Conservation (phyloP, 2,797 vertebrate genomes). For the Neosilurus hyrtlii region DNA sequence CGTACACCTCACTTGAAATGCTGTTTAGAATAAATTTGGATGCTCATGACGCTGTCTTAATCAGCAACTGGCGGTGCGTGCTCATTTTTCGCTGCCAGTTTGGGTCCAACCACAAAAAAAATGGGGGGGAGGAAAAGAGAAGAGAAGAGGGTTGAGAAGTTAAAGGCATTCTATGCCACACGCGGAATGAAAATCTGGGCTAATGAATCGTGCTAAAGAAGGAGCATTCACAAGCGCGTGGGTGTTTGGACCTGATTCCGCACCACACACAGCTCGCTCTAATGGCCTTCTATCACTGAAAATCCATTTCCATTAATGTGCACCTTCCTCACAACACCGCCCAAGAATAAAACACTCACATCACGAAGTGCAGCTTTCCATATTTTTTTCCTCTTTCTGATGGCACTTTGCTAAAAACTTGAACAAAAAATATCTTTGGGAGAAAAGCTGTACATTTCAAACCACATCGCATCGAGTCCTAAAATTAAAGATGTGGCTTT, state of each 20-base stretch:
- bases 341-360: background rate
- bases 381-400: background rate
- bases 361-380: background rate
- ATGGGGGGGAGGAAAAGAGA: background rate
- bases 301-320: slow-evolving; percentile 28
- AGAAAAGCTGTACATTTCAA: background rate
- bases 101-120: background rate
- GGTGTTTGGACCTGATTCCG: slow-evolving; percentile 24
- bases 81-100: background rate
- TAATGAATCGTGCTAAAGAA: slow-evolving; percentile 31
- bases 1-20: background rate
- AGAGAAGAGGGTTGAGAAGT: background rate
- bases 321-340: slow-evolving; percentile 4
- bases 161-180: slow-evolving; percentile 2
- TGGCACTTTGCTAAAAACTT: background rate
- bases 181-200: slow-evolving; percentile 18
- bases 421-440: background rate
- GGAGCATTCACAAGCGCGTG: slow-evolving; percentile 10
- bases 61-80: background rate
- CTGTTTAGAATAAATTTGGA: background rate
- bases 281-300: slow-evolving; percentile 29
- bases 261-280: background rate
- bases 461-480: background rate
- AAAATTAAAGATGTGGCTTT: background rate
- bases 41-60: background rate